These are phyloP conservation scores for Glareola pratincola DNA, from an alignment of 2,113 vertebrate species.

Conservation along the genomic window DNA sequence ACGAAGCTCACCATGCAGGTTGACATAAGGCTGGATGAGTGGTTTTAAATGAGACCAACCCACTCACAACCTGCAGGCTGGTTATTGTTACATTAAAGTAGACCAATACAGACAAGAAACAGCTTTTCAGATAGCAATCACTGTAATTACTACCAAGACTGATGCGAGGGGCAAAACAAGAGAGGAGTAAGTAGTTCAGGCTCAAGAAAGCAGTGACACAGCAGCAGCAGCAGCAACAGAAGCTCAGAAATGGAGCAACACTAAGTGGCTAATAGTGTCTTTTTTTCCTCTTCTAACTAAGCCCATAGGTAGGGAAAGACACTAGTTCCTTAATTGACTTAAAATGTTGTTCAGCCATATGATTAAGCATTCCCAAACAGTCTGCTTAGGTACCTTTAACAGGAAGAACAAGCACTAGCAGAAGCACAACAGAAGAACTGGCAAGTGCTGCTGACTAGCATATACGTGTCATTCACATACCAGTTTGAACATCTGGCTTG, in stretches of 20 bases:
- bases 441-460: constrained; percentile 38
- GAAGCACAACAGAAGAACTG: constrained; percentile 1
- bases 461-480: not conserved
- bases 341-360: not conserved
- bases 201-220: not conserved
- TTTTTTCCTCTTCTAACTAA: not conserved
- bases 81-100: not conserved
- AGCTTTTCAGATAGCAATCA: not conserved
- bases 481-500: constrained; percentile 46
- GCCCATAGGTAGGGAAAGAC: not conserved
- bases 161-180: not conserved
- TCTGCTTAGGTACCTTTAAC: not conserved
- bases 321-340: not conserved
- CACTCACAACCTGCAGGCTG: not conserved
- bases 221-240: not conserved
- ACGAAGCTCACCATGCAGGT: not conserved
- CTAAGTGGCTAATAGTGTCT: not conserved
- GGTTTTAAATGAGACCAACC: not conserved
- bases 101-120: not conserved
- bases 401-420: constrained; percentile 17
- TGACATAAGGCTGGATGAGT: not conserved
- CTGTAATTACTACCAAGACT: not conserved
- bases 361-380: not conserved
- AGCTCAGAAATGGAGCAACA: not conserved
- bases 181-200: not conserved